Conservation (phyloP, 2,888 invertebrate genomes). For the Trachelus tabidus region DNA sequence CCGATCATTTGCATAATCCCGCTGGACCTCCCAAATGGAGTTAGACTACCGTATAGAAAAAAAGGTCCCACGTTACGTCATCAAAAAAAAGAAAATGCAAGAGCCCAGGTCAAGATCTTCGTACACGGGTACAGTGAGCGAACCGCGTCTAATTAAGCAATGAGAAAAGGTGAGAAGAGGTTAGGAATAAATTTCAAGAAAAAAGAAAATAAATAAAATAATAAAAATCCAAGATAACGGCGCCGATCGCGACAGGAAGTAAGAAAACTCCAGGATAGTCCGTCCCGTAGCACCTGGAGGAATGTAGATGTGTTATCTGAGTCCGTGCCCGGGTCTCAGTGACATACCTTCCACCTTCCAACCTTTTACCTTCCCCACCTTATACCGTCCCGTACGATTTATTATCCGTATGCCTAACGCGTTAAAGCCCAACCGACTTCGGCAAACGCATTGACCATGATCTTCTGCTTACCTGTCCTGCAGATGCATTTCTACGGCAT, state of each 20-base stretch:
- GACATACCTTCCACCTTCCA: constrained; percentile 22
- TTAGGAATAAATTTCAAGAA: too few relatives aligned
- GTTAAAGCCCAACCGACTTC: constrained; percentile 13
- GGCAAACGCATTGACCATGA: constrained; percentile 6
- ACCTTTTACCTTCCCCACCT: constrained; percentile 20
- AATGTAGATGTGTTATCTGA: constrained; percentile 3
- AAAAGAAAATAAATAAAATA: too few relatives aligned
- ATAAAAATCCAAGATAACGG: neutral
- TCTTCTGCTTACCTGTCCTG: neutral
- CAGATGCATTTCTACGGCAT: constrained; percentile 5
- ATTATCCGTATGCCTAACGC: constrained; percentile 32
- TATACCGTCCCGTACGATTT: constrained; percentile 27
- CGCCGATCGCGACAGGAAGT: neutral
- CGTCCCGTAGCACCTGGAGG: neutral
- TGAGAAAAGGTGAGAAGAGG: too few relatives aligned
- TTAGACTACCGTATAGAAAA: too few relatives aligned
- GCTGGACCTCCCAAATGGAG: too few relatives aligned
- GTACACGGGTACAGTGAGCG: too few relatives aligned
- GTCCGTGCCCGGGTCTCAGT: constrained; percentile 14
- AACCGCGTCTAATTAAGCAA: too few relatives aligned
- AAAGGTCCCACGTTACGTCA: too few relatives aligned
- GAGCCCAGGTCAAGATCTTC: too few relatives aligned
- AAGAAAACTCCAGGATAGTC: neutral
- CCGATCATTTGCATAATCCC: constrained; percentile 2
- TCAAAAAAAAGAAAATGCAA: too few relatives aligned